Percentiles rank a stretch among this genome's conserved stretches.
These are phyloP conservation scores for Hippopotamyrus pictus DNA, from an alignment of 2,797 vertebrate genomes.

Conservation along the genomic window DNA sequence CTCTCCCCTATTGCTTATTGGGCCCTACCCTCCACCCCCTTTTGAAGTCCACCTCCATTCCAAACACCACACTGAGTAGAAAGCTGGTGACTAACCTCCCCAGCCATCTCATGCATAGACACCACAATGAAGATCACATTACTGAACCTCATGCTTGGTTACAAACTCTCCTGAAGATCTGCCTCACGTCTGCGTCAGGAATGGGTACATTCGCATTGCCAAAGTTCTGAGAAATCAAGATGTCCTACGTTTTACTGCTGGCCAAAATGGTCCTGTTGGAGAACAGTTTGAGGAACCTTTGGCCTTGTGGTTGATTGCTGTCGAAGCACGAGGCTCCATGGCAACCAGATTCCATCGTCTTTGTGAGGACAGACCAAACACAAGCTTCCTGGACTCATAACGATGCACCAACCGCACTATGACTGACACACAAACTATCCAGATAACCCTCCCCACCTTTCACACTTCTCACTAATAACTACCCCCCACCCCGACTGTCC, in stretches of 20 bases:
- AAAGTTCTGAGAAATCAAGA: background rate
- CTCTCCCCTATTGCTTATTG: background rate
- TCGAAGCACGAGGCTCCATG: background rate
- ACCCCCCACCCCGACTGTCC: background rate
- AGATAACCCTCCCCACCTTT: background rate
- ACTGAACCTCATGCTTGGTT: background rate
- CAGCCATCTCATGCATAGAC: slow-evolving; percentile 7
- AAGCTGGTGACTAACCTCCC: background rate
- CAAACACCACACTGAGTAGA: background rate
- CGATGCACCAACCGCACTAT: background rate
- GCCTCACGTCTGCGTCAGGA: background rate
- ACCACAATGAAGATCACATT: background rate
- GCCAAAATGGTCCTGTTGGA: background rate
- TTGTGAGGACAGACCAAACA: background rate
- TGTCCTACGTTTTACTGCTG: background rate
- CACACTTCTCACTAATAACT: background rate
- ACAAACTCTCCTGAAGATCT: background rate
- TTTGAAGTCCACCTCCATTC: background rate
- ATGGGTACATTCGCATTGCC: background rate
- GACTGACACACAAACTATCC: background rate
- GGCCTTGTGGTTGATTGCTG: background rate
- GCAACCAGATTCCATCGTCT: background rate
- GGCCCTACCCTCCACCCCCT: background rate
- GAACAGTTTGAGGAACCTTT: background rate
- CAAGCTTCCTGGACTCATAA: background rate